A percentile compares a stretch with the other conserved stretches of the same genome.
Conservation (phyloP, 2,888 invertebrate genomes). For the Acanthococcus lagerstroemiae region DNA sequence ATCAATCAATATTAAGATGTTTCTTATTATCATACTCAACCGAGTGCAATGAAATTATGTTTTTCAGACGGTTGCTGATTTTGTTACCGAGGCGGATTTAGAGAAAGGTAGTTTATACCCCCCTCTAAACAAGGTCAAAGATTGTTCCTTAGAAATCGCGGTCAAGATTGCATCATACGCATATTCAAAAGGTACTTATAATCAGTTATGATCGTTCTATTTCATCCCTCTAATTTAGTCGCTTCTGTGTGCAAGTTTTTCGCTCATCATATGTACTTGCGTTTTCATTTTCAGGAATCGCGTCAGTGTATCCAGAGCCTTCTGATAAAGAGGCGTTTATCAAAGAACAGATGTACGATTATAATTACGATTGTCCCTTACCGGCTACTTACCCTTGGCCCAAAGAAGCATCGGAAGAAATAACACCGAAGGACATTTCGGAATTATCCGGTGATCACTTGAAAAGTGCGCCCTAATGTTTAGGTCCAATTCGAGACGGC, state of each 20-base stretch:
- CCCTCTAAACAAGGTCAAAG: slow-evolving; percentile 67
- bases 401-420: slow-evolving; percentile 34
- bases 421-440: slow-evolving; percentile 32
- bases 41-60: background rate
- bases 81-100: slow-evolving; percentile 73
- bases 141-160: slow-evolving; percentile 84
- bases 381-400: slow-evolving; percentile 50
- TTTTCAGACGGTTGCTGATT: slow-evolving; percentile 63
- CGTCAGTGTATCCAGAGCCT: slow-evolving; percentile 78
- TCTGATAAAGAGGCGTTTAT: slow-evolving; percentile 62
- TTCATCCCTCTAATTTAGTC: background rate
- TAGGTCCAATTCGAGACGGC: no score
- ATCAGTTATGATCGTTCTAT: background rate
- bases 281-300: slow-evolving; percentile 48
- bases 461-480: slow-evolving; percentile 31
- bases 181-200: slow-evolving; percentile 62
- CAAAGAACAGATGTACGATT: slow-evolving; percentile 63
- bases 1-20: no score
- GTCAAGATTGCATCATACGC: slow-evolving; percentile 77
- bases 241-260: background rate
- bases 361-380: slow-evolving; percentile 66
- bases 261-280: no score
- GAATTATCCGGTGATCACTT: slow-evolving; percentile 36
- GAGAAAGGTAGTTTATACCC: slow-evolving; percentile 86
- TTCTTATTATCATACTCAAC: background rate